Evolutionary conservation across 2,113 vertebrate species (phyloP), one percentile per base, ranked within the genome.

Genomic region (Leucoraja erinaceus): DNA sequence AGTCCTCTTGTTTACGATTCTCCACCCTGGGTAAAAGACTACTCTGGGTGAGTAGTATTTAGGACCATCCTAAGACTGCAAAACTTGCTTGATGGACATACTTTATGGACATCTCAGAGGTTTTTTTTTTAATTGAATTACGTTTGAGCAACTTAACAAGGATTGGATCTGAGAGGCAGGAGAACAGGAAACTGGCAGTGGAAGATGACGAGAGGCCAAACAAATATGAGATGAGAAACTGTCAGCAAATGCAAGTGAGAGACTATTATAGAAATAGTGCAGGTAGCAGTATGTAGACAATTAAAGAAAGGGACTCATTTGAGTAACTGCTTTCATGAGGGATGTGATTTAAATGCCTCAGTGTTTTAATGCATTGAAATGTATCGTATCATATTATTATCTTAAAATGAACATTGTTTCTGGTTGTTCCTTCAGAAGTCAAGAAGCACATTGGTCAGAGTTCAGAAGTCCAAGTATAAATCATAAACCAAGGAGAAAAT

Each of bases 381-480:
- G 38, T 47, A 3, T 47, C 38, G 38, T 47, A 47, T 47, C 3
- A 3, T 47, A 47, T 90, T 70, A n/a, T 70, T 20, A 90, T 3
- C 1, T 90, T 47, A 38, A 90, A 33, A 68, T 90, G 5, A 61
- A 33, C 14, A 70, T 47, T 91, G 38, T 33, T 20, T 88, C n/a
- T 31, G 12, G 54, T 74, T 25, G n/a, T 63, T 38, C 33, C 31
- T 74, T 63, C 90, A 72, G 38, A 68, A 91, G 31, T 22, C 31
- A 72, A 91, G 90, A 70, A 66, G 61, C 33, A 70, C 22, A 38
- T 72, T 47, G 68, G 20, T 68, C 90, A 91, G 90, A 91, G 25
- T 54, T 72, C 68, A 47, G 0, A 9, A 0, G 31, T 20, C 10
- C 33, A 72, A 31, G 1, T 70, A 4, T 6, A 20, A 8, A 33